phyloP scores from a whole-genome alignment of 2,888 invertebrate genomes.

The Eristalis intricaria region DNA sequence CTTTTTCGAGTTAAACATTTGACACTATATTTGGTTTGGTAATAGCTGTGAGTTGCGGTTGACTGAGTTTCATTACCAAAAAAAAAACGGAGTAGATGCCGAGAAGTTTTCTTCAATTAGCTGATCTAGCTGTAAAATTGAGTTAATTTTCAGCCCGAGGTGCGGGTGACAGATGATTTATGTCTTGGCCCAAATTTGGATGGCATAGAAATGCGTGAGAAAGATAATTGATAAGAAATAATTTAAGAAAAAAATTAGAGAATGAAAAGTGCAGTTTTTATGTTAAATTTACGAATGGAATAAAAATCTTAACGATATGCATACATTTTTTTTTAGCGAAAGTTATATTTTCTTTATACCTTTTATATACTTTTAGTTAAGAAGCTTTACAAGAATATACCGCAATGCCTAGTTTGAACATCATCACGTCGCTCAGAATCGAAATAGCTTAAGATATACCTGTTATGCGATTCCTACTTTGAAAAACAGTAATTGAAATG shows the following conservation, averaged over 20 bases:
- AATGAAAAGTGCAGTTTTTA: slow-evolving; percentile 18
- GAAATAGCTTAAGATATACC: too few relatives aligned
- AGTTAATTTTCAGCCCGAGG: background rate
- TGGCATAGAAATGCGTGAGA: slow-evolving; percentile 8
- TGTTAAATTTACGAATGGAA: background rate
- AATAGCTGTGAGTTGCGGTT: slow-evolving; percentile 42
- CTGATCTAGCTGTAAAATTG: background rate
- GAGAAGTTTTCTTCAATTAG: slow-evolving; percentile 4
- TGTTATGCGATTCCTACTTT: too few relatives aligned
- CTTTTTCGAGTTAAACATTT: slow-evolving; percentile 38
- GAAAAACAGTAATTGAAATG: too few relatives aligned
- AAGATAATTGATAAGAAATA: background rate
- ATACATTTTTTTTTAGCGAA: background rate
- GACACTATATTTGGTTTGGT: slow-evolving; percentile 42
- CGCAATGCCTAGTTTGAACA: too few relatives aligned
- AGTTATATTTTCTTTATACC: background rate
- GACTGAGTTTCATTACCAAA: slow-evolving; percentile 20
- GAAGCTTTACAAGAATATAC: too few relatives aligned
- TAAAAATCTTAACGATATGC: background rate
- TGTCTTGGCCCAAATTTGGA: background rate
- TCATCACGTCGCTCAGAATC: too few relatives aligned
- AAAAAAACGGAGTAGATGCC: slow-evolving; percentile 30
- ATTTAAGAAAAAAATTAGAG: background rate
- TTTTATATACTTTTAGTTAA: background rate
- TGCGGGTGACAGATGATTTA: slow-evolving; percentile 7